Percentiles rank a stretch among this genome's conserved stretches.
Evolutionary conservation across 1,140 invertebrate genomes (phyloP).

Genomic region (Seison nebaliae): DNA sequence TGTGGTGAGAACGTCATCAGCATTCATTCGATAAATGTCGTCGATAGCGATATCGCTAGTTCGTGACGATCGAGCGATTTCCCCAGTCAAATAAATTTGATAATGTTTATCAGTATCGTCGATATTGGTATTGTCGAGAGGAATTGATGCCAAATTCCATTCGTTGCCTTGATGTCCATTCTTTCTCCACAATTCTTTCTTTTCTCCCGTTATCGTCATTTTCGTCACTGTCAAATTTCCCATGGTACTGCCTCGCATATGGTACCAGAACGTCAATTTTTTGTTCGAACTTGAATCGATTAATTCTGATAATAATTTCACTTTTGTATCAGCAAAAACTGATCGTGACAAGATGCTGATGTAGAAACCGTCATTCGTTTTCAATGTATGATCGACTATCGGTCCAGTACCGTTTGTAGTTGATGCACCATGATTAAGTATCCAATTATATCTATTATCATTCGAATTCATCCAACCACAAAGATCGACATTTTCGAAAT

Average conservation of each 20-base stretch:
- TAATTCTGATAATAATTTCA: too few relatives aligned
- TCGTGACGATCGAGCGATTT: too few relatives aligned
- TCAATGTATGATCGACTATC: constrained; percentile 36
- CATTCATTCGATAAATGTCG: not conserved
- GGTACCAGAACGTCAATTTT: too few relatives aligned
- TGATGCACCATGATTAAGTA: constrained; percentile 16
- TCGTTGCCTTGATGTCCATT: constrained; percentile 5
- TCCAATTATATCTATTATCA: constrained; percentile 21
- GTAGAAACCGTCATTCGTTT: constrained; percentile 21
- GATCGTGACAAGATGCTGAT: too few relatives aligned
- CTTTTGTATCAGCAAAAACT: too few relatives aligned
- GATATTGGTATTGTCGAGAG: too few relatives aligned
- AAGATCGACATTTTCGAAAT: constrained; percentile 39
- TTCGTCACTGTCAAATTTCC: constrained; percentile 18
- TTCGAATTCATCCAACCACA: constrained; percentile 26
- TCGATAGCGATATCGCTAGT: not conserved
- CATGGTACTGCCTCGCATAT: constrained; percentile 21
- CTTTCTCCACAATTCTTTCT: constrained; percentile 15
- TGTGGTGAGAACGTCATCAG: too few relatives aligned
- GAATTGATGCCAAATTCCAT: too few relatives aligned
- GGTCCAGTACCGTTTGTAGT: constrained; percentile 19
- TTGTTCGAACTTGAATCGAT: constrained; percentile 15
- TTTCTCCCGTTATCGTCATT: constrained; percentile 16
- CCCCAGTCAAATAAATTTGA: too few relatives aligned
- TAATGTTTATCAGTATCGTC: too few relatives aligned